Percentiles rank a stretch among this genome's conserved stretches.
phyloP scores from a whole-genome alignment of 2,113 vertebrate species.

The Spilogale gracilis region DNA sequence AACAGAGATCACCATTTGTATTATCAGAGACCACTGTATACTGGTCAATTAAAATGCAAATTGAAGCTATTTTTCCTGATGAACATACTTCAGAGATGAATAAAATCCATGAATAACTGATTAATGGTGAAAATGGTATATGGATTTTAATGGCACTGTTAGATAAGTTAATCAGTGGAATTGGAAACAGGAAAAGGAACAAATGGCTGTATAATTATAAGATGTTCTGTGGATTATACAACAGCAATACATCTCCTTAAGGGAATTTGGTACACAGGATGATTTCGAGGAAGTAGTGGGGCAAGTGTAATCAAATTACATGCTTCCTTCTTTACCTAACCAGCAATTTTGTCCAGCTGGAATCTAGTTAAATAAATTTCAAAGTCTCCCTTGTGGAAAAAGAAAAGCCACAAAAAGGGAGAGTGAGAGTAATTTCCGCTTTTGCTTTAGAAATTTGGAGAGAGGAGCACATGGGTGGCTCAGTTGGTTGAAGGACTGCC shows the following conservation, averaged over 20 bases:
- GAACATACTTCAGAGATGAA: conserved; percentile 64
- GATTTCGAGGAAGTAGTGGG: conserved; percentile 61
- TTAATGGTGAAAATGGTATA: conserved; percentile 63
- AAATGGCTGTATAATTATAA: conserved; percentile 66
- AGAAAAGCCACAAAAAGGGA: conserved; percentile 64
- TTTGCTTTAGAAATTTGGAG: conserved; percentile 27
- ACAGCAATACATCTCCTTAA: conserved; percentile 49
- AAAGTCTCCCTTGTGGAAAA: conserved; percentile 61
- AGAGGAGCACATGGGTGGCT: too few relatives aligned
- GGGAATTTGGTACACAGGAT: conserved; percentile 47
- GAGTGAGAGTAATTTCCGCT: neutral
- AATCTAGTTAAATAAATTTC: conserved; percentile 77
- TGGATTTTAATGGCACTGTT: conserved; percentile 56
- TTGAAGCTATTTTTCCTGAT: conserved; percentile 59
- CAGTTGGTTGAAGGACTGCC: too few relatives aligned
- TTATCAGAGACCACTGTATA: conserved; percentile 24
- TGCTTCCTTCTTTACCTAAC: conserved; percentile 69
- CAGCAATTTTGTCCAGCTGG: conserved; percentile 71
- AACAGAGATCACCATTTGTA: conserved; percentile 35
- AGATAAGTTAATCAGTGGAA: conserved; percentile 72
- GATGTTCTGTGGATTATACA: neutral
- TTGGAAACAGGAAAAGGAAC: conserved; percentile 65
- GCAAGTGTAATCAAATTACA: conserved; percentile 67
- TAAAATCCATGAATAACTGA: conserved; percentile 76
- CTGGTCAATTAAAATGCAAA: conserved; percentile 76